A percentile compares a stretch with the other conserved stretches of the same genome.
Evolutionary conservation across 2,113 vertebrate genomes (phyloP).

Genomic region (Spea bombifrons): DNA sequence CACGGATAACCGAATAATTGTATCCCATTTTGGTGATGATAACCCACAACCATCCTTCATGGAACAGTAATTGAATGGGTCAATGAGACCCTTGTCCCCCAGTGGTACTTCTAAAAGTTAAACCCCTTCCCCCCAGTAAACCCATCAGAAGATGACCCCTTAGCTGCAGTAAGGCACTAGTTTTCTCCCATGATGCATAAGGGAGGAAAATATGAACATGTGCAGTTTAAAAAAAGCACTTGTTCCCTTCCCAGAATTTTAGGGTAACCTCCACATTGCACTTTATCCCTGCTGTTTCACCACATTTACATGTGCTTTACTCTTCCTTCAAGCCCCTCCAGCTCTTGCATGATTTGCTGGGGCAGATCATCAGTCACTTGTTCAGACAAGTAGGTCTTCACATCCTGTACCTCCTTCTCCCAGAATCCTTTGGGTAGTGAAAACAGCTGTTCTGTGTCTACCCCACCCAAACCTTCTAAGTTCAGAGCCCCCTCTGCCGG

Average conservation of each 20-base stretch:
- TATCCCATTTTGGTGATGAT: too few relatives aligned
- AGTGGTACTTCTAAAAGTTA: too few relatives aligned
- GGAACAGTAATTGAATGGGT: too few relatives aligned
- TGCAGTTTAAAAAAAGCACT: not conserved
- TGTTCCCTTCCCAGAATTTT: not conserved
- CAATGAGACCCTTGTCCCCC: too few relatives aligned
- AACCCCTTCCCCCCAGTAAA: too few relatives aligned
- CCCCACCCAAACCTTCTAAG: constrained; percentile 58
- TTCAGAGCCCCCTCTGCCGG: constrained; percentile 67
- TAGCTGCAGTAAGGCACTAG: not conserved
- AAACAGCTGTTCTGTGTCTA: constrained; percentile 66
- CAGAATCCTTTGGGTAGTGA: constrained; percentile 70
- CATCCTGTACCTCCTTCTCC: constrained; percentile 73
- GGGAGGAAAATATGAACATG: constrained; percentile 2
- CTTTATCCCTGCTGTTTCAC: constrained; percentile 4
- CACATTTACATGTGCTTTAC: constrained; percentile 63
- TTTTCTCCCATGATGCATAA: too few relatives aligned
- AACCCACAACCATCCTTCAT: too few relatives aligned
- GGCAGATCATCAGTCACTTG: constrained; percentile 84
- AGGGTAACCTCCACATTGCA: not conserved
- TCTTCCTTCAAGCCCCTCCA: constrained; percentile 73
- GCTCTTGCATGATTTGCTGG: constrained; percentile 72
- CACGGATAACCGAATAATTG: too few relatives aligned
- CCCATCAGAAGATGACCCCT: not conserved
- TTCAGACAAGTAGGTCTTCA: constrained; percentile 79